Evolutionary conservation across 2,888 invertebrate genomes (phyloP).

Genomic region (Halocaridina rubra): DNA sequence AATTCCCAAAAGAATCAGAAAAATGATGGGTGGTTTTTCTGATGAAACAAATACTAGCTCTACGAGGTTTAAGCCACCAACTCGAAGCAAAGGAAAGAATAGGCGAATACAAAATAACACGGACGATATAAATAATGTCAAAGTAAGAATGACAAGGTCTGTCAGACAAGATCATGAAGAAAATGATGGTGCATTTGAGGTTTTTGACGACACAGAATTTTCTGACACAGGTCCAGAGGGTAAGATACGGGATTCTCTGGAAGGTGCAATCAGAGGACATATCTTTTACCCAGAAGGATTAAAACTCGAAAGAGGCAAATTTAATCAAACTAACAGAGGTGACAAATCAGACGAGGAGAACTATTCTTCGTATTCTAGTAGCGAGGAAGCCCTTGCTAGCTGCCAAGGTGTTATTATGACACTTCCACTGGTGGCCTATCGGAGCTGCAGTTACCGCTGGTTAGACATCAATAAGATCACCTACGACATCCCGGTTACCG

Average conservation of each 20-base stretch:
- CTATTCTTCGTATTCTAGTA: slow-evolving; percentile 84
- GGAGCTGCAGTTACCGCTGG: slow-evolving; percentile 70
- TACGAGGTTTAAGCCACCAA: background rate
- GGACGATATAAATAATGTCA: no score
- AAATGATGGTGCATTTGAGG: slow-evolving; percentile 68
- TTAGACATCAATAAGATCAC: slow-evolving; percentile 48
- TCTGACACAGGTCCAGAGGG: slow-evolving; percentile 68
- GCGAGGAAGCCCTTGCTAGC: slow-evolving; percentile 80
- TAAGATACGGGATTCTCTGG: background rate
- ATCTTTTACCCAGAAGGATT: slow-evolving; percentile 44
- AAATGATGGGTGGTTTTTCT: background rate
- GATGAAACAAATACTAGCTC: background rate
- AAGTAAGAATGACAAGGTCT: slow-evolving; percentile 24
- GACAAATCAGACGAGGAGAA: slow-evolving; percentile 64
- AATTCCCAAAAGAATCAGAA: background rate
- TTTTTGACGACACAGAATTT: slow-evolving; percentile 73
- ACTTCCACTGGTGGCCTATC: slow-evolving; percentile 77
- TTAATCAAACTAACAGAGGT: slow-evolving; percentile 74
- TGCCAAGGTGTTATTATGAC: slow-evolving; percentile 81
- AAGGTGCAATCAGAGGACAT: background rate
- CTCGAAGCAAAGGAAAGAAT: background rate
- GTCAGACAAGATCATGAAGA: background rate
- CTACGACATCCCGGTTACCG: slow-evolving; percentile 78
- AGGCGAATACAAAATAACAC: background rate
- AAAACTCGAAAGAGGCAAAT: slow-evolving; percentile 68